Evolutionary conservation across 2,797 vertebrate species (phyloP), one percentile per base, ranked within the genome.

Genomic region (Gambelia wislizenii): DNA sequence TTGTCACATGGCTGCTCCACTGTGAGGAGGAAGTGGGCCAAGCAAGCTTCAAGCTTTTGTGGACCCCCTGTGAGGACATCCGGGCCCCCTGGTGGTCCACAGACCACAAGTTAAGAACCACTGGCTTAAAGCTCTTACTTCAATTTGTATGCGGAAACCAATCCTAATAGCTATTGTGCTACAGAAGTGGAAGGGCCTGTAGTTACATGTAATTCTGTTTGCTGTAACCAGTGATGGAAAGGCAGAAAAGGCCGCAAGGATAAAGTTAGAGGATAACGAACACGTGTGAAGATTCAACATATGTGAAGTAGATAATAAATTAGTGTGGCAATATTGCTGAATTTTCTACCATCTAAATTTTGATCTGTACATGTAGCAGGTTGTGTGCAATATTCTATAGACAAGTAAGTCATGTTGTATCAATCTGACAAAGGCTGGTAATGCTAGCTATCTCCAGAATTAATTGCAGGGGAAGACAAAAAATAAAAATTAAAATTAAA

Each of bases 381-480:
- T 80, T 85, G 56, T 78, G 0, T 79, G 33, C 49, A 56, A 20
- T 47, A 27, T 74, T n/a, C n/a, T 81, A 27, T 20, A 12, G 33
- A 12, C 27, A 33, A 69, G 22, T 47, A 67, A 54, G 39, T 49
- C 27, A 76, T 91, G 12, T 13, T 88, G 59, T 76, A 44, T 6
- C 44, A 85, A 70, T 54, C 14, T 76, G 49, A 64, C 67, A 88
- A 72, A 83, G 22, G 6, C 25, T 14, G n/a, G 16, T 80, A 56
- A 39, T 59, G 7, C 2, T 82, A 12, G 25, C 22, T 64, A 27
- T 82, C 59, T 88, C 78, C 25, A 86, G 74, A 64, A 49, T 49
- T 82, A 85, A 85, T 85, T 91, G 76, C 39, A 85, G 22, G 67
- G 44, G 47, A 69, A 83, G 13, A 49, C 75, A 78, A 88, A 88